Evolutionary conservation across 2,113 vertebrate species (phyloP).

Genomic region (Neoarius graeffei): DNA sequence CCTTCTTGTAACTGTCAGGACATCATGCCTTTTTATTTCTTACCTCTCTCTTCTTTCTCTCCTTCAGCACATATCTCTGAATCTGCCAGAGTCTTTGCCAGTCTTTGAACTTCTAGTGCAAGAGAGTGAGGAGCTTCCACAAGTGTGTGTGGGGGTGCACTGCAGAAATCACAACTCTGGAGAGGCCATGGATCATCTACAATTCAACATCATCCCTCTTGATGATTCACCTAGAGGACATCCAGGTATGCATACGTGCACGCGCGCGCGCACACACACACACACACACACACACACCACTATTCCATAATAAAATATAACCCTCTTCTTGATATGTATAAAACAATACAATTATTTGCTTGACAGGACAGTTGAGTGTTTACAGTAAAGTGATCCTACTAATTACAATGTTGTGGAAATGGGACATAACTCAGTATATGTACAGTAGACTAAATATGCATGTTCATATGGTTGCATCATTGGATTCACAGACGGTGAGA

Average conservation of each 20-base stretch:
- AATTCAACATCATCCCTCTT: conserved; percentile 80
- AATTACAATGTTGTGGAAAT: neutral
- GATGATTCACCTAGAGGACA: conserved; percentile 45
- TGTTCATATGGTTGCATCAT: neutral
- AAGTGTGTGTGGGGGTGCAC: conserved; percentile 50
- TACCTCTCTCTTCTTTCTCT: neutral
- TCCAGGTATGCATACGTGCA: conserved; percentile 26
- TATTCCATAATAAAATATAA: neutral
- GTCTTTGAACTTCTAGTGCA: conserved; percentile 84
- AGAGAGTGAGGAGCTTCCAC: conserved; percentile 80
- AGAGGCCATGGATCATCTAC: conserved; percentile 77
- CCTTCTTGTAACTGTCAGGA: neutral
- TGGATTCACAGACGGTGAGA: conserved; percentile 63
- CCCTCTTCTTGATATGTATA: neutral
- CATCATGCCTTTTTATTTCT: neutral
- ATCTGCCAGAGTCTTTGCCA: conserved; percentile 74
- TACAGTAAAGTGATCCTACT: neutral
- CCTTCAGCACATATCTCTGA: conserved; percentile 74
- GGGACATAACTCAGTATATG: neutral
- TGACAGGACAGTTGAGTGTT: neutral
- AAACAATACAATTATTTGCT: neutral
- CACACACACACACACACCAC: too few relatives aligned
- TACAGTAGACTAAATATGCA: neutral
- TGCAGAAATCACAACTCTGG: conserved; percentile 40
- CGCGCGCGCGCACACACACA: too few relatives aligned